A percentile compares a stretch with the other conserved stretches of the same genome.
These are phyloP conservation scores for Eurois occulta DNA, from an alignment of 2,888 invertebrate genomes.

Conservation along the genomic window DNA sequence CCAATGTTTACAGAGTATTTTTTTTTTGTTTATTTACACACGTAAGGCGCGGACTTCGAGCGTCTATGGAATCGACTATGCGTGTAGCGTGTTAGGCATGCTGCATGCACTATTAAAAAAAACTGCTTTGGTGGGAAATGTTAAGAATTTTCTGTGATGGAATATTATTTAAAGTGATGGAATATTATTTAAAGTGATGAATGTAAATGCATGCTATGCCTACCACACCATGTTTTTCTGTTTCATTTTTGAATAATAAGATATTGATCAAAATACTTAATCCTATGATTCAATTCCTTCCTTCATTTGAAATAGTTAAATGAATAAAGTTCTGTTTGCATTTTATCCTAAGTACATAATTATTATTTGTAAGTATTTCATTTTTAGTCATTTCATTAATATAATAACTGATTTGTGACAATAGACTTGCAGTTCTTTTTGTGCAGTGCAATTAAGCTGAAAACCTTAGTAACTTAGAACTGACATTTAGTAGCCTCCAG, in stretches of 20 bases:
- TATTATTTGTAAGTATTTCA: background rate
- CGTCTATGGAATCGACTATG: slow-evolving; percentile 67
- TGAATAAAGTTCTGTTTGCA: slow-evolving; percentile 18
- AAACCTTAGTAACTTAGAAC: background rate
- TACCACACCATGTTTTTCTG: slow-evolving; percentile 17
- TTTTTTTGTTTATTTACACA: slow-evolving; percentile 88
- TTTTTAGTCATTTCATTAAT: background rate
- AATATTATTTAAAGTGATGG: slow-evolving; percentile 30
- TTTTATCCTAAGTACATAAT: background rate
- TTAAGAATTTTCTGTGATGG: slow-evolving; percentile 35
- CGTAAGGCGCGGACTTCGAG: slow-evolving; percentile 75
- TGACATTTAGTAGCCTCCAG: background rate
- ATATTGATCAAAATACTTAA: slow-evolving; percentile 38
- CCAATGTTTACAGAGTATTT: slow-evolving; percentile 84
- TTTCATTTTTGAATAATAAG: slow-evolving; percentile 24
- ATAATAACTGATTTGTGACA: background rate
- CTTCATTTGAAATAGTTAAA: slow-evolving; percentile 16
- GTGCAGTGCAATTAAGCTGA: slow-evolving; percentile 7
- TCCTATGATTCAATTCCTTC: slow-evolving; percentile 49
- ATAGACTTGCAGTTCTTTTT: slow-evolving; percentile 12
- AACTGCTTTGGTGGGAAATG: slow-evolving; percentile 15
- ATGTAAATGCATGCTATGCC: slow-evolving; percentile 6
- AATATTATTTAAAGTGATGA: slow-evolving; percentile 36
- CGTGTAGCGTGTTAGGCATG: slow-evolving; percentile 35
- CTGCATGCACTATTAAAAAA: slow-evolving; percentile 46